Percentiles rank a stretch among this genome's conserved stretches.
Conservation (phyloP, 2,797 vertebrate species). For the Anas flavirostris region DNA sequence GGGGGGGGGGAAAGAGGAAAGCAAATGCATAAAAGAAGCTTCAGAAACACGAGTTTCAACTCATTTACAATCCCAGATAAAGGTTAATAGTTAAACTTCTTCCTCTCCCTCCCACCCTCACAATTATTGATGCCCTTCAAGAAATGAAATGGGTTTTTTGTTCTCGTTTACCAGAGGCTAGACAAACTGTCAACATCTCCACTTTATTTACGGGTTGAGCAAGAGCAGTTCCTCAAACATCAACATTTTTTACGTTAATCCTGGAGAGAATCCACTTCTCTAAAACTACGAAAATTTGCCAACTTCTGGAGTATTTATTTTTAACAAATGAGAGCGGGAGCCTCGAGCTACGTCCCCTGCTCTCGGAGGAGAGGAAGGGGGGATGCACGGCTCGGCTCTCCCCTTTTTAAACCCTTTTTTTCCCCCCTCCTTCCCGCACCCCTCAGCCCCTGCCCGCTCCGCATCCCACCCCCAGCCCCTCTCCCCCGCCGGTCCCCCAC, state of each 20-base stretch:
- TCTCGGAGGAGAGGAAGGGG: background rate
- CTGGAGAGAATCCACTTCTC: constrained; percentile 56
- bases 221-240: constrained; percentile 62
- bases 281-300: constrained; percentile 51
- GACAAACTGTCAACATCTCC: constrained; percentile 46
- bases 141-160: constrained; percentile 56
- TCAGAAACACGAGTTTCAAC: constrained; percentile 17
- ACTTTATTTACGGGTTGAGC: constrained; percentile 62
- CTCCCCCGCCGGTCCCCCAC: constrained; percentile 45
- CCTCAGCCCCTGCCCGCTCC: background rate
- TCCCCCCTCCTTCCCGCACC: background rate
- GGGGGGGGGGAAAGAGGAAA: background rate
- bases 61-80: constrained; percentile 58
- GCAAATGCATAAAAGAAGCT: constrained; percentile 20
- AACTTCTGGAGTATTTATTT: constrained; percentile 63
- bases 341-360: background rate
- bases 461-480: background rate
- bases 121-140: constrained; percentile 62
- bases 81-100: constrained; percentile 72
- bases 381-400: background rate
- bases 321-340: constrained; percentile 44
- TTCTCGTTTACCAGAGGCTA: constrained; percentile 54
- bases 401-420: background rate
- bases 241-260: constrained; percentile 48
- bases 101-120: constrained; percentile 44